A percentile compares a stretch with the other conserved stretches of the same genome.
phyloP scores from a whole-genome alignment of 1,140 invertebrate genomes.

The Palaemon carinicauda region DNA sequence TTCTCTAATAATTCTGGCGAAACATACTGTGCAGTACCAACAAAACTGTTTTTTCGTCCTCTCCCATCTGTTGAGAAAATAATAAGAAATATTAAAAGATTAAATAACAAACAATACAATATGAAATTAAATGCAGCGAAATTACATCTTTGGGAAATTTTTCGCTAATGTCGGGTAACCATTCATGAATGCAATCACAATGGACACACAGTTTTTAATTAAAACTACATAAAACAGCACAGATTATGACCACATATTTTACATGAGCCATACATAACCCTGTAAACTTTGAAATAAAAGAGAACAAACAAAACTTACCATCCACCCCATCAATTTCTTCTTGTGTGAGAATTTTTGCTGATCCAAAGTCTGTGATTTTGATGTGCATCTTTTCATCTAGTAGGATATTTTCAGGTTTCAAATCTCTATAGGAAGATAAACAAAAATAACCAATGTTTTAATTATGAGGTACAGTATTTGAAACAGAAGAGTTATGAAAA shows the following conservation, averaged over 20 bases:
- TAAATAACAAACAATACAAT: neutral
- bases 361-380: constrained; percentile 96
- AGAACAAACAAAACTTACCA: neutral
- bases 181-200: neutral
- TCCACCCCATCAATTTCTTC: constrained; percentile 43
- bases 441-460: neutral
- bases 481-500: too few relatives aligned
- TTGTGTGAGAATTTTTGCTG: constrained; percentile 78
- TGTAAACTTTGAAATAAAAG: neutral
- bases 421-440: constrained; percentile 64
- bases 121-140: neutral
- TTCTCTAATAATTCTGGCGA: constrained; percentile 93
- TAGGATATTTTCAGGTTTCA: constrained; percentile 74
- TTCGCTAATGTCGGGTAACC: neutral
- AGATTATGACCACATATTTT: too few relatives aligned
- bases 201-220: too few relatives aligned
- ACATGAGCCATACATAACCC: neutral
- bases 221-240: too few relatives aligned
- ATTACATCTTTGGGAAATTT: too few relatives aligned
- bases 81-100: neutral
- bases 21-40: constrained; percentile 99
- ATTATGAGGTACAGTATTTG: too few relatives aligned
- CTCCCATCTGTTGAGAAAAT: constrained; percentile 29
- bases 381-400: constrained; percentile 94
- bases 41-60: constrained; percentile 82